These are phyloP conservation scores for Ophiodon elongatus DNA, from an alignment of 2,113 vertebrate genomes.

Conservation along the genomic window DNA sequence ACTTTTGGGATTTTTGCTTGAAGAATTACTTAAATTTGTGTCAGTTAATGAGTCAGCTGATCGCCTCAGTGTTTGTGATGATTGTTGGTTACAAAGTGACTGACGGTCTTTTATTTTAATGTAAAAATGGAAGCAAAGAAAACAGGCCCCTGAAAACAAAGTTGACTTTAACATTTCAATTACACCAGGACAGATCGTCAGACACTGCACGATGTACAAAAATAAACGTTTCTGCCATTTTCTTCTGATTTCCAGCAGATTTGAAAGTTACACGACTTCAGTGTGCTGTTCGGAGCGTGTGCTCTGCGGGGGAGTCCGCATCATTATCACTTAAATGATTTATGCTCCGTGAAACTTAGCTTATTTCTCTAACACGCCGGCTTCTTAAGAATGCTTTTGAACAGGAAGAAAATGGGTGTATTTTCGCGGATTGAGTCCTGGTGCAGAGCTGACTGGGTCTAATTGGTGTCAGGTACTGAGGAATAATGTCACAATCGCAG, in stretches of 20 bases:
- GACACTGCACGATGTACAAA: neutral
- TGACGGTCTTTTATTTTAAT: neutral
- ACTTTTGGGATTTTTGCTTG: neutral
- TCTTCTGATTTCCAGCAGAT: neutral
- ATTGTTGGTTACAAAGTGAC: neutral
- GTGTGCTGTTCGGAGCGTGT: neutral
- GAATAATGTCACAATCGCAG: neutral
- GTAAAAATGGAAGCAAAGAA: neutral
- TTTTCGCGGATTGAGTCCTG: too few species aligned
- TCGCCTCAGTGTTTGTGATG: neutral
- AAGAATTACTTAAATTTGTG: neutral
- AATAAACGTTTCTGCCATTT: neutral
- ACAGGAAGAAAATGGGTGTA: neutral
- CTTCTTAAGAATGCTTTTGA: neutral
- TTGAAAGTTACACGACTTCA: neutral
- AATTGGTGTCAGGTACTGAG: constrained; percentile 41
- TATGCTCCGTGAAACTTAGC: neutral
- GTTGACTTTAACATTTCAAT: neutral
- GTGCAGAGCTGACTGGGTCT: constrained; percentile 20
- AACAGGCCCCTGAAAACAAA: neutral
- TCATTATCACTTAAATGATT: neutral
- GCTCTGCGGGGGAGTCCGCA: neutral
- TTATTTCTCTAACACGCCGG: neutral
- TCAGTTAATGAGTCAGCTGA: neutral
- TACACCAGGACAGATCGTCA: neutral